A percentile compares a stretch with the other conserved stretches of the same genome.
These are phyloP conservation scores for Ardeotis arabs DNA, from an alignment of 2,113 vertebrate genomes.

Conservation along the genomic window DNA sequence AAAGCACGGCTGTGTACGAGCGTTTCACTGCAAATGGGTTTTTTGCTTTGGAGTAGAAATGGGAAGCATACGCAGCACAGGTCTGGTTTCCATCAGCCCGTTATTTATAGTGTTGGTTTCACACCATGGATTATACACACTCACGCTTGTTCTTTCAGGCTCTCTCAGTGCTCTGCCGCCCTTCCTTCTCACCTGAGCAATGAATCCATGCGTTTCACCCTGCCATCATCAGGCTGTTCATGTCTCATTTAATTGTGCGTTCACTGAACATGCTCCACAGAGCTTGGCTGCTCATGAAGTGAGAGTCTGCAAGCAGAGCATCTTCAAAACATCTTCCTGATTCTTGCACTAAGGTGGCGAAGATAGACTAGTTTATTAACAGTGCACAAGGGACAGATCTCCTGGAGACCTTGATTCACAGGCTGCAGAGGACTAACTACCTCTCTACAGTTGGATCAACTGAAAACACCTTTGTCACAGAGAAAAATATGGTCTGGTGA, in stretches of 20 bases:
- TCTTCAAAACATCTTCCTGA: neutral
- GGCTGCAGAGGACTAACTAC: neutral
- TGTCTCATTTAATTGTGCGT: neutral
- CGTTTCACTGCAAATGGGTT: neutral
- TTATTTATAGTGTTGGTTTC: slow-evolving; percentile 42
- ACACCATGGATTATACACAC: neutral
- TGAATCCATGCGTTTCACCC: neutral
- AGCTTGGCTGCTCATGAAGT: neutral
- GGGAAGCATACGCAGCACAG: neutral
- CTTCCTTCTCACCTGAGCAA: slow-evolving; percentile 26
- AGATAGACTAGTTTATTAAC: neutral
- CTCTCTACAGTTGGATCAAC: neutral
- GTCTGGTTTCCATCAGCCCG: slow-evolving; percentile 28
- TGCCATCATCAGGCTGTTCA: neutral
- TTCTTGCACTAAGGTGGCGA: neutral
- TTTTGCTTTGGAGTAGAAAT: slow-evolving; percentile 10
- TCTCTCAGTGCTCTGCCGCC: neutral
- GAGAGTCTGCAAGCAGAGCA: neutral
- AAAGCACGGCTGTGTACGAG: neutral
- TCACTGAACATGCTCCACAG: neutral
- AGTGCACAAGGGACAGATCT: neutral
- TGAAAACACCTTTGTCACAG: neutral
- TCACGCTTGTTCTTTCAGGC: neutral
- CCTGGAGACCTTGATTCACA: neutral
- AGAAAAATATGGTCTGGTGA: neutral